Base-by-base conservation (phyloP, 2,888 invertebrate species). In the Dorcus parallelipipedus region DNA sequence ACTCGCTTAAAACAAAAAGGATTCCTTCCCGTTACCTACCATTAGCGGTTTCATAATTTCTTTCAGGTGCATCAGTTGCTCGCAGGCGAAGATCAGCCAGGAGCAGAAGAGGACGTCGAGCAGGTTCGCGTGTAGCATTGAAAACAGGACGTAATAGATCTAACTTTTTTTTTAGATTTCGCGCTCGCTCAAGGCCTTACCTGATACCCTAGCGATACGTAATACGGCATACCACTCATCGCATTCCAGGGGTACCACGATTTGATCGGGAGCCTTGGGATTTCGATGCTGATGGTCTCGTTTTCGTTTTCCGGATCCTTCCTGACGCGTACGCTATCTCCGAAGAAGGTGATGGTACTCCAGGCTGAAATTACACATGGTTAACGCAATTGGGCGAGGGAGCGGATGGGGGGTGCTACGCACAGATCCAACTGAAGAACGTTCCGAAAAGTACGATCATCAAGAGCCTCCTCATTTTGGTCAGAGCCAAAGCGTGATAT, bases 31-130 rank as follows among this genome's bases (percentile, higher is more conserved):
- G 93, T 93, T 52, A 93, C 59, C 65, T 69, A 76, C 78, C 90
- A 93, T 93, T 52, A 93, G 78, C 0, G 92, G 92, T 65, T 91
- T 91, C 89, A 93, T 88, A 62, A 93, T 93, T 49, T 90, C 88
- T 73, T 93, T 93, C 41, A 93, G 79, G 75, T 93, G 93, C 72
- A 90, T 89, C 57, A 93, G 79, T 73, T 93, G 93, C 68, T 93
- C 93, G 68, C 93, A 93, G 0, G 93, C 91, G 70, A 91, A 92
- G 59, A 93, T 86, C 65, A 93, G 71, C 90, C 91, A 92, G 1
- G 90, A 91, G 72, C 91, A 92, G 79, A 93, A 93, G 68, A 93
- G 80, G 0, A 90, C 86, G 71, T 93, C 93, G 45, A 82, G 60
- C n/a, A 83, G 75, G 68, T 84, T 85, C 0, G 84, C 78, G 43